Base-by-base conservation (phyloP, 2,888 invertebrate genomes). In the Gasteruption jaculator region DNA sequence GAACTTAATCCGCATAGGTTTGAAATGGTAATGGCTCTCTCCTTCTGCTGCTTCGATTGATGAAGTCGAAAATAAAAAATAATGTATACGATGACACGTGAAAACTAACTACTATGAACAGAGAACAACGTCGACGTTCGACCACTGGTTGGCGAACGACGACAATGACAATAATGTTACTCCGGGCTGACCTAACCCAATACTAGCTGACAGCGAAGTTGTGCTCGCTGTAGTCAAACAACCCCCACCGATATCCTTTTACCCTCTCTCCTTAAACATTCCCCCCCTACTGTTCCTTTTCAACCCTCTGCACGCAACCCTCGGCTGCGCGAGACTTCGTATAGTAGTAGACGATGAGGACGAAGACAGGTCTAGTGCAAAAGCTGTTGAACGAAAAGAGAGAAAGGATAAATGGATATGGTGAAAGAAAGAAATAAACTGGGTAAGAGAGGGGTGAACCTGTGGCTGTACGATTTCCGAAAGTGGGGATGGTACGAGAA, bases 121-220 rank as follows among this genome's bases (percentile, higher is more conserved):
- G 18, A 12, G 15, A 53, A 49, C 39, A 48, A 40, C 31, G 48
- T 39, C 46, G 49, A 20, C 46, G 49, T 44, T n/a, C 48, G 45
- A 48, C 40, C 32, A 46, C 48, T 46, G 46, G n/a, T n/a, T n/a
- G n/a, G 46, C 43, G 50, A 56, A 45, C 45, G 52, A 46, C 49
- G 48, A 45, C 41, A 33, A 55, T n/a, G n/a, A 29, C 45, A 30
- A 48, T 57, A 60, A 63, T 53, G 53, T 56, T 58, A 32, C 59
- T 54, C 50, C 55, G 68, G 67, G 68, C 68, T 74, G 79, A 79
- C 80, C 80, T 80, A 79, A 79, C 78, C 79, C 79, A 80, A 79
- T 76, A 80, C 79, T 68, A 63, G 62, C 57, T 65, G 60, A 61
- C 58, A 61, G 56, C 74, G 73, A 68, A 50, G 72, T 54, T 51